These are phyloP conservation scores for Pocillopora damicornis DNA, from an alignment of 64 coral and sea anemone species.

Conservation along the genomic window DNA sequence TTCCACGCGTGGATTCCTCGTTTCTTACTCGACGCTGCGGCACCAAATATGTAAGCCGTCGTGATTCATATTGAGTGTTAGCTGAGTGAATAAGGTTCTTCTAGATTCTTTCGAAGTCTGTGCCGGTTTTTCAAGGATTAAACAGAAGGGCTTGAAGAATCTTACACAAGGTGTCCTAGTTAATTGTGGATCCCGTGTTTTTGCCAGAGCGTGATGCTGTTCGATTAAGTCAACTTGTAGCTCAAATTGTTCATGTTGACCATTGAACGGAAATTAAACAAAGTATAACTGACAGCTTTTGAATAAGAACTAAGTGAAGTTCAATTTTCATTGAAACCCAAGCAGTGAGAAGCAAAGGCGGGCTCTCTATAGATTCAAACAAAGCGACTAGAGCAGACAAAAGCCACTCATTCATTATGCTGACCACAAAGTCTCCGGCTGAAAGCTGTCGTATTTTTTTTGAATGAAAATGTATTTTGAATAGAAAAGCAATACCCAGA, in stretches of 20 bases:
- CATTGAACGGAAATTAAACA: conserved; percentile 39
- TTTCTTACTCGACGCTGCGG: too few relatives aligned
- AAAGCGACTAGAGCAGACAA: neutral
- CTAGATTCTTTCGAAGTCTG: too few relatives aligned
- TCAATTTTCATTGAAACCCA: conserved; percentile 6
- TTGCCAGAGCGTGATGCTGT: neutral
- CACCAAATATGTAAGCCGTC: too few relatives aligned
- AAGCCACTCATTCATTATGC: neutral
- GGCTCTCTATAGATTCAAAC: neutral
- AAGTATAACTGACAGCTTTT: conserved; percentile 34
- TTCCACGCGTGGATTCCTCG: too few relatives aligned
- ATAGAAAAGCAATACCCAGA: conserved; percentile 31
- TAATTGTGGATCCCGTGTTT: neutral
- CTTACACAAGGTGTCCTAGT: too few relatives aligned
- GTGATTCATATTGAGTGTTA: too few relatives aligned
- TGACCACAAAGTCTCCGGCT: neutral
- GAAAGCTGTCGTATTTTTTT: conserved; percentile 27
- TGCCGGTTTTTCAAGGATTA: too few relatives aligned
- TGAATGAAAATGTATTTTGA: conserved; percentile 6
- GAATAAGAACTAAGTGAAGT: conserved; percentile 4
- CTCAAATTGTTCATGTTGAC: conserved; percentile 12
- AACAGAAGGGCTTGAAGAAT: too few relatives aligned
- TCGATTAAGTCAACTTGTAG: neutral
- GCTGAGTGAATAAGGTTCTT: too few relatives aligned
- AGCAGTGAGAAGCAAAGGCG: neutral